Evolutionary conservation across 2,888 invertebrate species (phyloP).

Genomic region (Ceriagrion tenellum): DNA sequence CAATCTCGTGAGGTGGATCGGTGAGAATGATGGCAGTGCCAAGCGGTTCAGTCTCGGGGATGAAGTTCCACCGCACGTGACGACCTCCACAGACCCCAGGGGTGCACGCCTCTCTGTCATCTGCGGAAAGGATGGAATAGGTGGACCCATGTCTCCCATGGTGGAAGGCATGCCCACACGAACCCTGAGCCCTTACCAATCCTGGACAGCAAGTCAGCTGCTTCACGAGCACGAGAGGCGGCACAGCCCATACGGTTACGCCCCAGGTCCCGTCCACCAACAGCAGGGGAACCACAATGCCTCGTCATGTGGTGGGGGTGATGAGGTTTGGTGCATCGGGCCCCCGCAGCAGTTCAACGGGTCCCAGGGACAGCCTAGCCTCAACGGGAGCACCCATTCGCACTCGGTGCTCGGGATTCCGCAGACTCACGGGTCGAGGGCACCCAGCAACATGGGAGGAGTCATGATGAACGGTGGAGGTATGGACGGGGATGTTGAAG

Average conservation of each 20-base stretch:
- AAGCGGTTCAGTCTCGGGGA: conserved; percentile 52
- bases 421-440: background rate
- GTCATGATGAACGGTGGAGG: conserved; percentile 4
- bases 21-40: conserved; percentile 46
- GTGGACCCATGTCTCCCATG: background rate
- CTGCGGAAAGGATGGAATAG: conserved; percentile 26
- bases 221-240: conserved; percentile 81
- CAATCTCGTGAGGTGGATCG: conserved; percentile 55
- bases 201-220: conserved; percentile 82
- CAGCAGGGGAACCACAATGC: conserved; percentile 72
- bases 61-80: background rate
- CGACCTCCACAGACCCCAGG: conserved; percentile 41
- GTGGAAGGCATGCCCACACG: conserved; percentile 73
- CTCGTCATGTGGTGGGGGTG: conserved; percentile 69
- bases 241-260: conserved; percentile 78
- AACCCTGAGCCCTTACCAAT: conserved; percentile 80
- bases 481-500: conserved; percentile 27
- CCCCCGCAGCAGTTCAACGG: conserved; percentile 60
- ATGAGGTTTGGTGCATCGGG: conserved; percentile 68
- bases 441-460: conserved; percentile 34
- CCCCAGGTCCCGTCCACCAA: conserved; percentile 73
- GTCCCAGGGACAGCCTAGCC: conserved; percentile 42
- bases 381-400: conserved; percentile 52
- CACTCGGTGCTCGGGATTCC: conserved; percentile 35
- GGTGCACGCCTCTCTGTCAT: conserved; percentile 34